Evolutionary conservation across 1,140 invertebrate genomes (phyloP).

Genomic region (Daktulosphaira vitifoliae): DNA sequence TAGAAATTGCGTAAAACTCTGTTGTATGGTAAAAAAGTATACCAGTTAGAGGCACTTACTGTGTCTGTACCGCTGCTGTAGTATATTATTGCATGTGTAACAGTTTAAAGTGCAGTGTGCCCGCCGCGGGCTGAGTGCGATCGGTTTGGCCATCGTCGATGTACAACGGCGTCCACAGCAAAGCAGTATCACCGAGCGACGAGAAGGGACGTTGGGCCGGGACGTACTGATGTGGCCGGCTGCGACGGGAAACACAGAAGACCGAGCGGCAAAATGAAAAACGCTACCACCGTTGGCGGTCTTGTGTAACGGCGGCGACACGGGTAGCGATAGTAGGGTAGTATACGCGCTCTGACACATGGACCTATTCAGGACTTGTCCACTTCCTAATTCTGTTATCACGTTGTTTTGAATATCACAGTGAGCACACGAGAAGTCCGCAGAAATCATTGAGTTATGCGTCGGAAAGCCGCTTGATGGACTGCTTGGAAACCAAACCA

Average conservation of each 20-base stretch:
- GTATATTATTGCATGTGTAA: conserved; percentile 55
- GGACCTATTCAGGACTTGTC: too few species aligned
- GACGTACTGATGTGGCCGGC: conserved; percentile 41
- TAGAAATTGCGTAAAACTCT: too few species aligned
- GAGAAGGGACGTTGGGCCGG: conserved; percentile 36
- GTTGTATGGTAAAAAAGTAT: too few species aligned
- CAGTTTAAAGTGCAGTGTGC: conserved; percentile 65
- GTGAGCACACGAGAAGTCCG: not conserved
- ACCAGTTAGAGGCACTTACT: conserved; percentile 47
- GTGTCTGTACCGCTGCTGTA: conserved; percentile 60
- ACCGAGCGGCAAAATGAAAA: not conserved
- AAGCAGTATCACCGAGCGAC: conserved; percentile 39
- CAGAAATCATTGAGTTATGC: too few species aligned
- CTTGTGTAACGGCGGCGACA: not conserved
- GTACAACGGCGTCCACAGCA: conserved; percentile 32
- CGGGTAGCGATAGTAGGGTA: too few species aligned
- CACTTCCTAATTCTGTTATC: too few species aligned
- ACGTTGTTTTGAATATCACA: too few species aligned
- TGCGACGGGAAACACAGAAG: conserved; percentile 26
- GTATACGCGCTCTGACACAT: too few species aligned
- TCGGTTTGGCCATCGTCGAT: conserved; percentile 28
- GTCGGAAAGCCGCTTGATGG: too few species aligned
- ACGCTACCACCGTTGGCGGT: not conserved
- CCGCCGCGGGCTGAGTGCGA: conserved; percentile 55
- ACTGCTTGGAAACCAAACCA: too few species aligned